Conservation (phyloP, 2,888 invertebrate species). For the Harpalus rubripes region DNA sequence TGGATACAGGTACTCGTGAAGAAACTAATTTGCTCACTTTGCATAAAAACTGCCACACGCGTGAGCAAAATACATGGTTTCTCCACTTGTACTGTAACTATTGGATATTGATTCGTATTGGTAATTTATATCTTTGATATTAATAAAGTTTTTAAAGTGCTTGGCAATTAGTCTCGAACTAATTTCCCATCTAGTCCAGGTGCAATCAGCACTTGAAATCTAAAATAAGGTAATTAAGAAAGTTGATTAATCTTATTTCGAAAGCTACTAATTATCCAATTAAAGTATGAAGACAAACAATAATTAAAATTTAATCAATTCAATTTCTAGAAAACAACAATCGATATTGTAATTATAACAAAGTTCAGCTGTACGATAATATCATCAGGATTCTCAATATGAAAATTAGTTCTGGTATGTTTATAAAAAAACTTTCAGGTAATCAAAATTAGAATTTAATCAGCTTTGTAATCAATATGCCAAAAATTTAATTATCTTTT, state of each 20-base stretch:
- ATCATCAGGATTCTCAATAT: not conserved
- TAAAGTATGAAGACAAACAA: constrained; percentile 2
- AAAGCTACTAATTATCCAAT: not conserved
- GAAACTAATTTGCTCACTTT: too few relatives aligned
- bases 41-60: too few relatives aligned
- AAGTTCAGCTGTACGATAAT: not conserved
- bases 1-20: too few relatives aligned
- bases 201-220: not conserved
- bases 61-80: too few relatives aligned
- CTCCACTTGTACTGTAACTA: too few relatives aligned
- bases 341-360: not conserved
- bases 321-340: not conserved
- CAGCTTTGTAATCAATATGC: constrained; percentile 16
- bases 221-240: constrained; percentile 7
- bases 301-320: constrained; percentile 8
- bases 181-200: not conserved
- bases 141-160: not conserved
- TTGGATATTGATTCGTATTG: not conserved
- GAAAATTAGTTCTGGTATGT: not conserved
- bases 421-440: constrained; percentile 12
- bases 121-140: not conserved
- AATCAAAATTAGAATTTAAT: constrained; percentile 12
- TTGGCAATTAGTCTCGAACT: not conserved
- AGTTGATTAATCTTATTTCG: constrained; percentile 6
- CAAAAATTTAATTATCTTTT: constrained; percentile 47